Conservation (phyloP, 2,113 vertebrate species). For the Gasterosteus aculeatus region DNA sequence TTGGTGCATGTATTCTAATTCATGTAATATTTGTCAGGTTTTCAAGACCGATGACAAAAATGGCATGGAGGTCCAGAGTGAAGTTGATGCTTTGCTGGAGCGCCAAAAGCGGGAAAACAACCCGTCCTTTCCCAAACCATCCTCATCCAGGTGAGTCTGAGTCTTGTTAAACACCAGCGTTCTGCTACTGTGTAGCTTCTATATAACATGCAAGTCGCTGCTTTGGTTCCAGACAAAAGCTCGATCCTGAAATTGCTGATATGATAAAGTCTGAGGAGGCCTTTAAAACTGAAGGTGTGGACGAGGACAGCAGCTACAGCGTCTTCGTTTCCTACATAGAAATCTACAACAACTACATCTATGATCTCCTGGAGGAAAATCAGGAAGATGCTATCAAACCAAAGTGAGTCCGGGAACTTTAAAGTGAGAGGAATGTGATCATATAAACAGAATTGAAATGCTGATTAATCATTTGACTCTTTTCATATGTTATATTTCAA, state of each 20-base stretch:
- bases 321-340: constrained; percentile 96
- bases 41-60: constrained; percentile 97
- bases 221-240: constrained; percentile 81
- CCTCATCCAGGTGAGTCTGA: constrained; percentile 82
- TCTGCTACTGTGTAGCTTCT: neutral
- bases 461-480: neutral
- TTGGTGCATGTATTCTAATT: neutral
- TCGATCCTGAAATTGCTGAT: constrained; percentile 92
- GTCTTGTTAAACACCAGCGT: neutral
- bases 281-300: constrained; percentile 84
- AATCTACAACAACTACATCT: constrained; percentile 99
- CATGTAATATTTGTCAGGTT: constrained; percentile 78
- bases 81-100: constrained; percentile 93
- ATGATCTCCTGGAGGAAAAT: constrained; percentile 92
- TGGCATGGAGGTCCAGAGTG: constrained; percentile 91
- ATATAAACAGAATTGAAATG: neutral
- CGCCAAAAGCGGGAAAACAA: constrained; percentile 89
- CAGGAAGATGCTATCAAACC: constrained; percentile 88
- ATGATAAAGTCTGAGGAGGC: constrained; percentile 89
- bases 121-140: constrained; percentile 74
- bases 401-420: constrained; percentile 85
- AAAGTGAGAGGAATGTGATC: neutral
- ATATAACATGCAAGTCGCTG: neutral
- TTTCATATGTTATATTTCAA: neutral
- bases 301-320: constrained; percentile 93